Base-by-base conservation (phyloP, 2,888 invertebrate species). In the Epistrophe grossulariae region DNA sequence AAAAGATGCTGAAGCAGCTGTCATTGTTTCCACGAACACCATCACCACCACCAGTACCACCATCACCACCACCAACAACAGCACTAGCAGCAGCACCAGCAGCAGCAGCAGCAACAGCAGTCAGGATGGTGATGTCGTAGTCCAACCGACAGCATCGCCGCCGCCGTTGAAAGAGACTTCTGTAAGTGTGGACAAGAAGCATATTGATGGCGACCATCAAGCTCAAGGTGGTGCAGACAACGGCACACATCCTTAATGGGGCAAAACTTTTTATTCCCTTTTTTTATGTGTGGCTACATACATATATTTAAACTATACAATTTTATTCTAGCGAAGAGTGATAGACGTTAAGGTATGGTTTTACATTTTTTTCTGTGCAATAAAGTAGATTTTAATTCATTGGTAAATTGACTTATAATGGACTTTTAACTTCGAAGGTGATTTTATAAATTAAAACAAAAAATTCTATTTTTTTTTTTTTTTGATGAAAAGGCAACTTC, bases 361-460 rank as follows among this genome's bases (percentile, higher is more conserved):
- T 71, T 77, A 77, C 71, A 77, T 64, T 71, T 24, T 70, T 64
- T 59, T 74, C 28, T 52, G 68, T 57, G 66, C 79, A 84, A 84
- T 84, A 84, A 84, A 81, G 19, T 80, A 38, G 45, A 31, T 82
- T 72, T 59, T 40, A 35, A 77, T 57, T 76, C 40, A 43, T 73
- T 57, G 35, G 45, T 17, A 17, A 28, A 45, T 28, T 45, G n/a
- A 43, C 6, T 0, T 64, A n/a, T n/a, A 31, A 35, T 35, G 35
- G 8, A 35, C 35, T 64, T 28, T 15, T 15, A 13, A 0, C 4
- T 4, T 19, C 0, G 13, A 7, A 28, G 4, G 9, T 4, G 8
- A 3, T 10, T 48, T 48, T 48, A 19, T 19, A 9, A 10, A 10
- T n/a, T 3, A 43, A 43, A 40, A 31, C 4, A 31, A 6, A 28